A percentile compares a stretch with the other conserved stretches of the same genome.
Evolutionary conservation across 2,797 vertebrate species (phyloP).

Genomic region (Gymnothorax reevesii): DNA sequence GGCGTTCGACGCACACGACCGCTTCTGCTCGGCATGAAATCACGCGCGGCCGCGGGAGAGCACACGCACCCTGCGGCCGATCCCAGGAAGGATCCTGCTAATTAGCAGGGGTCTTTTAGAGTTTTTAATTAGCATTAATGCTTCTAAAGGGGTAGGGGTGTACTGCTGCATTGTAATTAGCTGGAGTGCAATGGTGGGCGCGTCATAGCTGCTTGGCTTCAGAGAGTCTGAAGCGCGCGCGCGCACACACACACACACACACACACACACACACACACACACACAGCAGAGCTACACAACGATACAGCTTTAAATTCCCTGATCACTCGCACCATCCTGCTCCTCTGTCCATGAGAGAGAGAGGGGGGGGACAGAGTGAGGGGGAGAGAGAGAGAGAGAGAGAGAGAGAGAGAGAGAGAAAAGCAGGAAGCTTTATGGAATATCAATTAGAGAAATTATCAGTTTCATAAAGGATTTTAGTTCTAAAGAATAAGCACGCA

Average conservation of each 20-base stretch:
- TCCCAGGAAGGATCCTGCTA: constrained; percentile 42
- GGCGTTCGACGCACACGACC: not conserved
- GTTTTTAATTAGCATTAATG: constrained; percentile 61
- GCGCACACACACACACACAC: no score
- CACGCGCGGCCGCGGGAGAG: constrained; percentile 44
- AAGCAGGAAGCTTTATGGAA: not conserved
- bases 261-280: no score
- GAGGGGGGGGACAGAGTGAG: no score
- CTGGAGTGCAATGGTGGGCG: not conserved
- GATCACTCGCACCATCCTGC: not conserved
- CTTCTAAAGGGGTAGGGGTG: constrained; percentile 21
- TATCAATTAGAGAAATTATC: not conserved
- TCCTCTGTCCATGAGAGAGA: not conserved
- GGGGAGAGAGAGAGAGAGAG: not conserved
- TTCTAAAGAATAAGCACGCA: not conserved
- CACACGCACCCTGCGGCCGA: constrained; percentile 39
- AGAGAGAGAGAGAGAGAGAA: no score
- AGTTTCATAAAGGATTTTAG: not conserved
- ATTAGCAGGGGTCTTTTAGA: constrained; percentile 50
- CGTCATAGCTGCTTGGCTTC: not conserved
- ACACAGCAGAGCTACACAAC: no score
- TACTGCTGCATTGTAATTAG: not conserved
- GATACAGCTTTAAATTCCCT: not conserved
- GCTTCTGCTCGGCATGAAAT: not conserved
- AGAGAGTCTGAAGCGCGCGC: no score